Percentiles rank a stretch among this genome's conserved stretches.
Evolutionary conservation across 2,888 invertebrate genomes (phyloP).

Genomic region (Liodrosophila aerea): DNA sequence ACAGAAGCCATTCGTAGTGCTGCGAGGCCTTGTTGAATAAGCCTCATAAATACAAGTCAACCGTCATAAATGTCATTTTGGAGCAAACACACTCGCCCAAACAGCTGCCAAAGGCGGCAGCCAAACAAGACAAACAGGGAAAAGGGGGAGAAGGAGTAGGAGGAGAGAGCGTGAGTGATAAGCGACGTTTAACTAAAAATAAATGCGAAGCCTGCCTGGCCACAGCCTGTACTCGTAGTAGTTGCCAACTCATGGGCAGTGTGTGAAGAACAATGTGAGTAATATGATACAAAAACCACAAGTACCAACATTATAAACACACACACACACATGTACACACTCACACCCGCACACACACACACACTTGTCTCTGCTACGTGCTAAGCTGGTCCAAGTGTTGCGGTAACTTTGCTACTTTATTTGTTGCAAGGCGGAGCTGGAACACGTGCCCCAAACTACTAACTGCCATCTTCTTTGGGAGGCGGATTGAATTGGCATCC

Average conservation of each 20-base stretch:
- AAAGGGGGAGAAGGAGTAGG: neutral
- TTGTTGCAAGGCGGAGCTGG: constrained; percentile 1
- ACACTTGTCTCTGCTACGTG: neutral
- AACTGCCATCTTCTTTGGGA: neutral
- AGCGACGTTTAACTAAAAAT: constrained; percentile 59
- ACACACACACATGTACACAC: constrained; percentile 1
- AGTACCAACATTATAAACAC: constrained; percentile 30
- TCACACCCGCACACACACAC: neutral
- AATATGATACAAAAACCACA: constrained; percentile 47
- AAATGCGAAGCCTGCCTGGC: constrained; percentile 26
- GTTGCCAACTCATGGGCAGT: constrained; percentile 42
- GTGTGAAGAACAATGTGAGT: constrained; percentile 41
- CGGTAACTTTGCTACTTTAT: constrained; percentile 15
- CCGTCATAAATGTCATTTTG: constrained; percentile 60
- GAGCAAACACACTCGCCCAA: constrained; percentile 13
- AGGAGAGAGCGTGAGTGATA: constrained; percentile 35
- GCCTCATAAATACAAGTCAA: constrained; percentile 61
- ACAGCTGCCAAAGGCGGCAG: neutral
- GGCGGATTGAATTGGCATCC: constrained; percentile 2
- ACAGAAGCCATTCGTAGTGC: constrained; percentile 7
- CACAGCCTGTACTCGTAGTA: too few species aligned
- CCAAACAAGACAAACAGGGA: neutral
- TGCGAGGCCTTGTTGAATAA: constrained; percentile 37
- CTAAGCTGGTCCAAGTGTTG: constrained; percentile 17
- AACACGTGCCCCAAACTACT: constrained; percentile 29